Evolutionary conservation across 2,888 invertebrate genomes (phyloP).

Genomic region (Pyrochroa serraticornis): DNA sequence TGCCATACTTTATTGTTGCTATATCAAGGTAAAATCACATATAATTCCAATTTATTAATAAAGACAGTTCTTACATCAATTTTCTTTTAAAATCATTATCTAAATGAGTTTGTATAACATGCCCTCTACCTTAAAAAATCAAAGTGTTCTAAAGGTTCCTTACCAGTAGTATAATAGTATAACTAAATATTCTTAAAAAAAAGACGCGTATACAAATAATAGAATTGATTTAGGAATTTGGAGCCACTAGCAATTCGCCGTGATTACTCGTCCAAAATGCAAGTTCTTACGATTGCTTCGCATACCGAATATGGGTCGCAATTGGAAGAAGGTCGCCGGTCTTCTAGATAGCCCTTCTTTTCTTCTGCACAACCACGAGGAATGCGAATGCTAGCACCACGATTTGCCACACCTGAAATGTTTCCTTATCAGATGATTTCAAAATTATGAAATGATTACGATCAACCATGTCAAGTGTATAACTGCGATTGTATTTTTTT

Average conservation of each 20-base stretch:
- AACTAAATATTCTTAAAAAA: no score
- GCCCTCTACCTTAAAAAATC: no score
- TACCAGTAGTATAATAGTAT: no score
- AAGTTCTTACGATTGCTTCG: conserved; percentile 85
- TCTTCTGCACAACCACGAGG: conserved; percentile 90
- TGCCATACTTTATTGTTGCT: no score
- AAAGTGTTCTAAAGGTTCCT: no score
- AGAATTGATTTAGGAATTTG: no score
- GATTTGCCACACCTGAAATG: conserved; percentile 84
- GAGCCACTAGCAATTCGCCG: neutral
- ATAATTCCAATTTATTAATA: no score
- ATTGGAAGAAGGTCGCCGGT: conserved; percentile 90
- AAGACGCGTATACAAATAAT: no score
- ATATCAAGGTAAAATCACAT: no score
- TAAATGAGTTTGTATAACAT: no score
- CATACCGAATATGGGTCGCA: conserved; percentile 90
- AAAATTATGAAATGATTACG: conserved; percentile 53
- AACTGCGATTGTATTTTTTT: neutral
- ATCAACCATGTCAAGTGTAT: neutral
- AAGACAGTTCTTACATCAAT: no score
- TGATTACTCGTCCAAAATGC: conserved; percentile 78
- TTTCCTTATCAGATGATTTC: conserved; percentile 40
- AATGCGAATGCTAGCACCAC: conserved; percentile 93
- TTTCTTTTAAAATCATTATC: no score
- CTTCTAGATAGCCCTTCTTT: conserved; percentile 94